A percentile compares a stretch with the other conserved stretches of the same genome.
Conservation (phyloP, 2,888 invertebrate genomes). For the Netelia inedita region DNA sequence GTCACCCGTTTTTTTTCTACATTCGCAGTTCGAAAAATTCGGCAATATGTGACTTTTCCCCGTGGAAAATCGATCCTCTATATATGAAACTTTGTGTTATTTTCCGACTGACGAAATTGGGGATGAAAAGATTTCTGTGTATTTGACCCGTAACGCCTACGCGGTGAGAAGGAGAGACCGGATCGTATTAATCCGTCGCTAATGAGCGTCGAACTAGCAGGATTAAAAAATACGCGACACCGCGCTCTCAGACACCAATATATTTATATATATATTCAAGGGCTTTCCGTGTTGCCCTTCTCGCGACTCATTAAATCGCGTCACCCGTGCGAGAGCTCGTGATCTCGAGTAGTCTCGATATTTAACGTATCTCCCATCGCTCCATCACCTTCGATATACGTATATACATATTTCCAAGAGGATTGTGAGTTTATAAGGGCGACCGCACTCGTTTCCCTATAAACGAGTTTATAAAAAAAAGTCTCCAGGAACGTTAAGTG, state of each 20-base stretch:
- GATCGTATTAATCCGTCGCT: conserved; percentile 83
- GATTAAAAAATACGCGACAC: conserved; percentile 62
- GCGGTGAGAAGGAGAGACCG: conserved; percentile 68
- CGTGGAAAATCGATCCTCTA: not conserved
- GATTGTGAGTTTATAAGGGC: conserved; percentile 30
- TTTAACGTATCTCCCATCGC: conserved; percentile 80
- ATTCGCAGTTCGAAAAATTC: conserved; percentile 16
- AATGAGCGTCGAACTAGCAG: conserved; percentile 77
- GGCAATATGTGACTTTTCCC: conserved; percentile 36
- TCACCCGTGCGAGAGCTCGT: conserved; percentile 52
- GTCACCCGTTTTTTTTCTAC: conserved; percentile 8
- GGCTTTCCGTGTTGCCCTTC: conserved; percentile 40
- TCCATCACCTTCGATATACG: conserved; percentile 81
- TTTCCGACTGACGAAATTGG: not conserved
- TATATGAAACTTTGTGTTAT: not conserved
- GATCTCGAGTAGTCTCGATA: conserved; percentile 76
- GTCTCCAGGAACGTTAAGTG: conserved; percentile 60
- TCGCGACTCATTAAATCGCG: conserved; percentile 69
- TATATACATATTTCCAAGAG: conserved; percentile 28
- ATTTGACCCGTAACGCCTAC: conserved; percentile 76
- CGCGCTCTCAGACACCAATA: conserved; percentile 62
- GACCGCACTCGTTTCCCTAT: conserved; percentile 24
- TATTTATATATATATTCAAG: conserved; percentile 30
- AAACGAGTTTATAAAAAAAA: conserved; percentile 54
- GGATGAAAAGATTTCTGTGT: conserved; percentile 72